Evolutionary conservation across 2,888 invertebrate species (phyloP).

Genomic region (Bursaphelenchus okinawaensis): DNA sequence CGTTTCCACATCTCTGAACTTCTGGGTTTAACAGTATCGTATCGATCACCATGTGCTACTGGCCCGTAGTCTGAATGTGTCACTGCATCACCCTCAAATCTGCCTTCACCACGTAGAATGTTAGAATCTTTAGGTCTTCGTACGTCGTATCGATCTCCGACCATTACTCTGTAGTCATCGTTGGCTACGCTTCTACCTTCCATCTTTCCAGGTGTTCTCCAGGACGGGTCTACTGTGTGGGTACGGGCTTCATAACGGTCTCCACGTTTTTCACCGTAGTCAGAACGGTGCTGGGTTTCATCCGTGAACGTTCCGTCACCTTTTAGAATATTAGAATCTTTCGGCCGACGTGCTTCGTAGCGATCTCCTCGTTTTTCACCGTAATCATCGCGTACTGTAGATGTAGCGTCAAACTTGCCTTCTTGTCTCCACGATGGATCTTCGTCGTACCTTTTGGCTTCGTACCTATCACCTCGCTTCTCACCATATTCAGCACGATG

Average conservation of each 20-base stretch:
- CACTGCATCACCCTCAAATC: conserved; percentile 18
- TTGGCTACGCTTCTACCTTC: conserved; percentile 1
- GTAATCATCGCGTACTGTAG: conserved; percentile 4
- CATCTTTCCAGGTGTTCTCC: conserved; percentile 2
- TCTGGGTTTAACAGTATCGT: conserved; percentile 11
- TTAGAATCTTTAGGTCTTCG: conserved; percentile 29
- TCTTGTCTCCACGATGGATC: conserved; percentile 18
- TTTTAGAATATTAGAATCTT: conserved; percentile 36
- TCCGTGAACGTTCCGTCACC: conserved; percentile 33
- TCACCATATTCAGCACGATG: conserved; percentile 19
- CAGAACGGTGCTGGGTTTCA: conserved; percentile 24
- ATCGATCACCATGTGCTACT: conserved; percentile 22
- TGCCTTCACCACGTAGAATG: conserved; percentile 21
- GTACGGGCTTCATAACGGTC: conserved; percentile 19
- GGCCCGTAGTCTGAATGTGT: conserved; percentile 21
- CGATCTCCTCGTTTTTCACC: conserved; percentile 26
- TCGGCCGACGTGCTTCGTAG: conserved; percentile 29
- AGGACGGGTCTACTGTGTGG: neutral
- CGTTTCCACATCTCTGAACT: conserved; percentile 11
- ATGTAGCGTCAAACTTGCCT: conserved; percentile 4
- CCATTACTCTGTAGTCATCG: conserved; percentile 11
- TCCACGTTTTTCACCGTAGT: conserved; percentile 26
- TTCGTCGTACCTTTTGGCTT: conserved; percentile 15
- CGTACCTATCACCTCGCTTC: conserved; percentile 25
- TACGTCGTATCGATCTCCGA: conserved; percentile 26